Conservation (phyloP, 2,113 vertebrate species). For the Chitala chitala region DNA sequence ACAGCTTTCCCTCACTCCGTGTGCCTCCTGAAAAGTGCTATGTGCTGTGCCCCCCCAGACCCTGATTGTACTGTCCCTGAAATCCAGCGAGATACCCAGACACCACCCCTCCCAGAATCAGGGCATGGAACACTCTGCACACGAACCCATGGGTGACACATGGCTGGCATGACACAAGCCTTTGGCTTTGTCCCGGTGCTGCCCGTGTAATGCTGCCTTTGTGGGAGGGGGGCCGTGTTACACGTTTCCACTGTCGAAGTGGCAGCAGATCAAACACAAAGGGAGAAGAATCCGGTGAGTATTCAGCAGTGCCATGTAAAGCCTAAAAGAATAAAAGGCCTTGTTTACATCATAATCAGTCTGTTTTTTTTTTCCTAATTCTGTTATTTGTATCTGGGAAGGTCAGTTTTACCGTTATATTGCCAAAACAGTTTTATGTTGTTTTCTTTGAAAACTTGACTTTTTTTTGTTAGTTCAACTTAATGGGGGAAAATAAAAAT, state of each 20-base stretch:
- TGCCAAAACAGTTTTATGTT: not conserved
- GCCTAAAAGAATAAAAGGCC: constrained; percentile 45
- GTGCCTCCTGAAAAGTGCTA: constrained; percentile 22
- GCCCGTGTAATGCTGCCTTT: constrained; percentile 26
- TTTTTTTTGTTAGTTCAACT: not conserved
- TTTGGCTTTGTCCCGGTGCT: no score
- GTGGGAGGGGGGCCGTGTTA: constrained; percentile 35
- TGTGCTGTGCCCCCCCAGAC: not conserved
- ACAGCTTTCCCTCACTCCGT: constrained; percentile 10
- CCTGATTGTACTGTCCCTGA: not conserved
- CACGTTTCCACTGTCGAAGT: constrained; percentile 34
- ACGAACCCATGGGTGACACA: not conserved
- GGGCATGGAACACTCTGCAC: not conserved
- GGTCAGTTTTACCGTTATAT: constrained; percentile 42
- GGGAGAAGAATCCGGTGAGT: constrained; percentile 23
- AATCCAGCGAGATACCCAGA: not conserved
- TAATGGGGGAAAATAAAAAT: not conserved
- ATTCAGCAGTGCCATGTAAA: constrained; percentile 25
- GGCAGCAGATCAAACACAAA: constrained; percentile 44
- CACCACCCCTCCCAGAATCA: not conserved
- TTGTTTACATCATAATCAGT: constrained; percentile 51
- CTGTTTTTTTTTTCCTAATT: constrained; percentile 31
- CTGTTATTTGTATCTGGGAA: constrained; percentile 40
- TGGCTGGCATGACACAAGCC: constrained; percentile 18
- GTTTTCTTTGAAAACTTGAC: not conserved